Evolutionary conservation across 2,113 vertebrate species (phyloP).

Genomic region (Austrofundulus limnaeus): DNA sequence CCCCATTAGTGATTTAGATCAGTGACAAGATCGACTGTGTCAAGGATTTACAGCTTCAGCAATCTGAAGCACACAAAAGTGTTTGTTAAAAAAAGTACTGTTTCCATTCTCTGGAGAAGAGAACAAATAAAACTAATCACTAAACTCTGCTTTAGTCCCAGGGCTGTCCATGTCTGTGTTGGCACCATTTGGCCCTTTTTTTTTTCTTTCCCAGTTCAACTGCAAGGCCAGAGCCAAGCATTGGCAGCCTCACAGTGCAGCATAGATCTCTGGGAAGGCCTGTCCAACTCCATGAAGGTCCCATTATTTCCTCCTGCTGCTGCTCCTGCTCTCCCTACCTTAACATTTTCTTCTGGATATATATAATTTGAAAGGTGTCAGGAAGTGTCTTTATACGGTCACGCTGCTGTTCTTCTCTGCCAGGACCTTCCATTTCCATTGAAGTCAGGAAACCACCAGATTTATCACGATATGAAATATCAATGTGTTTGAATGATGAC

Average conservation of each 20-base stretch:
- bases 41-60: not conserved
- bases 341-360: not conserved
- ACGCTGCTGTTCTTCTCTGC: not conserved
- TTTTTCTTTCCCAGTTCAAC: not conserved
- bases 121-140: no score
- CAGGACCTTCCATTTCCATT: not conserved
- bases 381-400: not conserved
- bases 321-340: not conserved
- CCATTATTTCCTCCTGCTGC: constrained; percentile 3
- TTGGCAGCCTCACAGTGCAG: not conserved
- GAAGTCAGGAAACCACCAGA: no score
- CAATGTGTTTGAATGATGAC: no score
- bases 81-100: not conserved
- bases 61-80: not conserved
- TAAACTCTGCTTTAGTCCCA: no score
- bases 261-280: not conserved
- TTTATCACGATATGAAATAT: no score
- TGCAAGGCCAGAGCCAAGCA: not conserved
- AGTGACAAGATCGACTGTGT: not conserved
- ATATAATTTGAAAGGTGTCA: not conserved
- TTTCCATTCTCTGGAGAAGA: no score
- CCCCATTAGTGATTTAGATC: no score
- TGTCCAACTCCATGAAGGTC: not conserved
- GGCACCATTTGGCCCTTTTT: not conserved
- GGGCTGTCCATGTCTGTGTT: no score